Conservation (phyloP, 2,888 invertebrate genomes). For the Chrysopilus asiliformis region DNA sequence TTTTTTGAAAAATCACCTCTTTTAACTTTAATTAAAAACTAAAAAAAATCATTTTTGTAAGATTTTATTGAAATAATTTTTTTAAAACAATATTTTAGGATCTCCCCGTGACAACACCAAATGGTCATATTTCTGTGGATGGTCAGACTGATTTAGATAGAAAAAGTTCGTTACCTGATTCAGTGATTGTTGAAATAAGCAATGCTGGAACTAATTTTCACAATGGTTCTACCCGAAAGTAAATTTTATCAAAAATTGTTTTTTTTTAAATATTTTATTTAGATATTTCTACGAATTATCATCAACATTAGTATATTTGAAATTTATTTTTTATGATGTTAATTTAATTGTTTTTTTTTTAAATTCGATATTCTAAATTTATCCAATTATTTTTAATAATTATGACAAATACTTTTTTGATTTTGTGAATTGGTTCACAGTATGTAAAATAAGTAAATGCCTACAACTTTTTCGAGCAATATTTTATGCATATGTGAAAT, state of each 20-base stretch:
- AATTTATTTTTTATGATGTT: background rate
- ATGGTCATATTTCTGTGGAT: conserved; percentile 38
- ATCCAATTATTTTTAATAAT: no score
- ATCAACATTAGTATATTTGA: background rate
- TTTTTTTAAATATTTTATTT: background rate
- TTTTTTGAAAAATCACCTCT: no score
- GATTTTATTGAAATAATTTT: conserved; percentile 3
- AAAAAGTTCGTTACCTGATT: conserved; percentile 41
- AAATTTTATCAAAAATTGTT: conserved; percentile 3
- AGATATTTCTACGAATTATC: no score
- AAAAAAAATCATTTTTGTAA: conserved; percentile 1
- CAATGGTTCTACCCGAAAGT: conserved; percentile 16
- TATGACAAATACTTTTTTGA: no score
- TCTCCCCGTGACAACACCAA: conserved; percentile 33
- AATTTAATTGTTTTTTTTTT: background rate
- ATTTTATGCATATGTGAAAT: no score
- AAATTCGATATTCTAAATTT: background rate
- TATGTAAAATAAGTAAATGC: no score
- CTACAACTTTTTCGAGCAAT: no score
- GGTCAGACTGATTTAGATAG: conserved; percentile 40
- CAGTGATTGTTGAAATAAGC: conserved; percentile 47
- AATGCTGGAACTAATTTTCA: conserved; percentile 16
- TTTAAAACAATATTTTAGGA: conserved; percentile 7
- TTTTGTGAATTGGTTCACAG: no score
- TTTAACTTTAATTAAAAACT: background rate